Conservation (phyloP, 1,140 invertebrate genomes). For the Thalassaphorura encarpata region DNA sequence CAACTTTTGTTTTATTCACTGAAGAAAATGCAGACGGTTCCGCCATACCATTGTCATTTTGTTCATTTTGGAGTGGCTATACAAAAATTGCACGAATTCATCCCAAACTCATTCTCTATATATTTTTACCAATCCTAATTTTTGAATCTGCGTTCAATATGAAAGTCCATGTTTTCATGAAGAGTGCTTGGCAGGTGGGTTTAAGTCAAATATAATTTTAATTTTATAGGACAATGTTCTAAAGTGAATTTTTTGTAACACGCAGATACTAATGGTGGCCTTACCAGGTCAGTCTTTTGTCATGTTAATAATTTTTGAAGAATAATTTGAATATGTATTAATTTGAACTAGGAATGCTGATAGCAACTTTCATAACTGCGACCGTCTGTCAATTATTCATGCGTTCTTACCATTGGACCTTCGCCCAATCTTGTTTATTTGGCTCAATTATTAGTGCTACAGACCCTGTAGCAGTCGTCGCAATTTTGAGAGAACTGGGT, state of each 20-base stretch:
- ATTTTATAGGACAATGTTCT: too few species aligned
- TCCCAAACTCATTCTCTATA: conserved; percentile 39
- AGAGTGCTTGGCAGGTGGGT: background rate
- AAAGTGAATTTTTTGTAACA: background rate
- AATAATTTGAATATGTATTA: background rate
- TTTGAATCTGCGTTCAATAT: conserved; percentile 43
- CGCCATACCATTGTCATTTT: too few species aligned
- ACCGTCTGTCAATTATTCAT: conserved; percentile 35
- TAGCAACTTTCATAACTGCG: conserved; percentile 38
- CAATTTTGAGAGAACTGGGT: conserved; percentile 40
- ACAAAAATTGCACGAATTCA: too few species aligned
- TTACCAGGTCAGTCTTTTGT: background rate
- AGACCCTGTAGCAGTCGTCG: conserved; percentile 42
- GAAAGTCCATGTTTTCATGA: conserved; percentile 26
- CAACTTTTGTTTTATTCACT: too few species aligned
- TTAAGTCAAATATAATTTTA: too few species aligned
- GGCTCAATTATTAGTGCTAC: conserved; percentile 41
- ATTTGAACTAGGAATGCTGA: conserved; percentile 29
- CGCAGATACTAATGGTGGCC: background rate
- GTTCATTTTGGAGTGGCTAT: too few species aligned
- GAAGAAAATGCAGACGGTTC: too few species aligned
- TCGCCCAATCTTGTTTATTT: conserved; percentile 36
- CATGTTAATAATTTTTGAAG: background rate
- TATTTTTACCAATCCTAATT: conserved; percentile 43
- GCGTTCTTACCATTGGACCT: conserved; percentile 32